Base-by-base conservation (phyloP, 2,888 invertebrate genomes). In the Epinotia bilunana region DNA sequence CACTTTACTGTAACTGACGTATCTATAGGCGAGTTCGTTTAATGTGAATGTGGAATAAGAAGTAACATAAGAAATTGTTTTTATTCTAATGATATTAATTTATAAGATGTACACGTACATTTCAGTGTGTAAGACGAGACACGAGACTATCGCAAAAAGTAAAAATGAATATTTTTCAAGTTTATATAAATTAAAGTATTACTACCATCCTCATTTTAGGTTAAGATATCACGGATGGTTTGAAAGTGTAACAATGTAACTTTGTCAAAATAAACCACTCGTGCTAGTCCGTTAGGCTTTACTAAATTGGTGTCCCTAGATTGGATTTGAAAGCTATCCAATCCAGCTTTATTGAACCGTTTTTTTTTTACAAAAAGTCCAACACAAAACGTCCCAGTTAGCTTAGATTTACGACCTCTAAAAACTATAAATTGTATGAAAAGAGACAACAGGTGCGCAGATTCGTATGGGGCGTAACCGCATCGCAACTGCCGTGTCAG, bases 391-490 rank as follows among this genome's bases (percentile, higher is more conserved):
- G 43, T 2, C 23, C 20, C 39, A 43, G n/a, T 16, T n/a, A n/a
- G n/a, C 28, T 28, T 33, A 65, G 57, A 62, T 67, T 62, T 46
- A 65, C 39, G 70, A 49, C 70, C 9, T 18, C 49, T 23, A 65
- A 62, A 62, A 68, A 76, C 80, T 78, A 81, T 86, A 87, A 86
- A 87, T 88, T 84, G 83, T 82, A 81, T 79, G 82, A 81, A 86
- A 87, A 84, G 83, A 82, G 83, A 83, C 84, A 86, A 86, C 90
- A 91, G 90, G 90, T 91, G 91, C 86, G 83, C 85, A 86, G 86
- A 88, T 87, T 88, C 88, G 85, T 84, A 81, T 84, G 75, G 82
- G 77, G 83, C 79, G 82, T 82, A 85, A 86, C 90, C 87, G 82
- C 87, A 85, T 83, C 84, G 83, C 84, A 79, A 78, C 74, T 75